phyloP scores from a whole-genome alignment of 2,888 invertebrate genomes.

The Phasia obesa region DNA sequence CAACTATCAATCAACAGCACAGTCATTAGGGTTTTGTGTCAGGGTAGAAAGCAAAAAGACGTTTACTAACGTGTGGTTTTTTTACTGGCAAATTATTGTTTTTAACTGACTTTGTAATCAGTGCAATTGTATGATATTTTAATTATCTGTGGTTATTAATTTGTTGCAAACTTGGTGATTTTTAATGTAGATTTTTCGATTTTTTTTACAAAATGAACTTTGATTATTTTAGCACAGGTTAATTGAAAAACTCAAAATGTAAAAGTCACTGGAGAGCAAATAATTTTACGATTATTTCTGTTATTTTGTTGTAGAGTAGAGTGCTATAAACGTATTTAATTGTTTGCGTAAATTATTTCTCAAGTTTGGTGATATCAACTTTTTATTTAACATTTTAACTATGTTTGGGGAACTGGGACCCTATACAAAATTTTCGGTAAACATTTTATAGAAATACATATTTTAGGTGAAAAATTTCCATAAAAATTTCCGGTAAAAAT shows the following conservation, averaged over 20 bases:
- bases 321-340: no score
- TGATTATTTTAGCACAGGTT: constrained; percentile 31
- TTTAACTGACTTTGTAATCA: constrained; percentile 44
- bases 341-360: no score
- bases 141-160: constrained; percentile 18
- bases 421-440: no score
- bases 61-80: not conserved
- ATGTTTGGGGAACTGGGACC: no score
- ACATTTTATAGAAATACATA: no score
- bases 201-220: constrained; percentile 58
- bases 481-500: no score
- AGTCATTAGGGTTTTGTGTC: constrained; percentile 43
- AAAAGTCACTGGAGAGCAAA: not conserved
- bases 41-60: constrained; percentile 5
- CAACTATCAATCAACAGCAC: constrained; percentile 22
- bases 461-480: no score
- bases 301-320: no score
- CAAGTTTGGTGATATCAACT: no score
- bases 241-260: not conserved
- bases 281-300: no score
- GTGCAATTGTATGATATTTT: constrained; percentile 16
- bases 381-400: no score
- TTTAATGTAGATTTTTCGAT: constrained; percentile 17
- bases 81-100: constrained; percentile 1
- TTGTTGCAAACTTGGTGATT: constrained; percentile 40